A percentile compares a stretch with the other conserved stretches of the same genome.
Conservation (phyloP, 2,113 vertebrate genomes). For the Anarhynchus alexandrinus region DNA sequence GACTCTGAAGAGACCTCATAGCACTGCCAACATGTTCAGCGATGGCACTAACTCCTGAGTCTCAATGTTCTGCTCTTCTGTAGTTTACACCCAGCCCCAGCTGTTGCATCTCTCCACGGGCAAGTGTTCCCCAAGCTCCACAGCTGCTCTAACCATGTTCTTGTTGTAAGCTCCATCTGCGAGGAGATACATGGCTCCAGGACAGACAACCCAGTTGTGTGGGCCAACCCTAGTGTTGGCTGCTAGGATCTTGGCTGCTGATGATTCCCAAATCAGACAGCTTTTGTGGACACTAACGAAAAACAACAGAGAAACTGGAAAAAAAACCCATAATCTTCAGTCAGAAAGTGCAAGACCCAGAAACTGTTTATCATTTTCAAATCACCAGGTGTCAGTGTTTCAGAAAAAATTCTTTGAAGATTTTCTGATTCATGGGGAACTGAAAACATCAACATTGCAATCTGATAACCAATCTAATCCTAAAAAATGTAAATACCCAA, state of each 20-base stretch:
- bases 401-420: background rate
- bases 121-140: background rate
- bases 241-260: background rate
- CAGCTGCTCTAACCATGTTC: background rate
- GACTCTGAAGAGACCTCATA: background rate
- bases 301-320: background rate
- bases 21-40: background rate
- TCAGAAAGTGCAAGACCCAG: background rate
- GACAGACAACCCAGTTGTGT: background rate
- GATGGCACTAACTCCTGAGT: background rate
- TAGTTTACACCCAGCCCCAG: background rate
- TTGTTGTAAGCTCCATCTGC: background rate
- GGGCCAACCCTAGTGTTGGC: background rate
- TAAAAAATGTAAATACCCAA: background rate
- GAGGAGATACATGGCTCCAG: background rate
- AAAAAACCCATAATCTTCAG: background rate
- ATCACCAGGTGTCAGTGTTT: background rate
- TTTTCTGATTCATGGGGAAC: background rate
- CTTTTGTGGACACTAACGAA: background rate
- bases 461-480: background rate
- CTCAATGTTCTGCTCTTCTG: background rate
- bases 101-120: background rate
- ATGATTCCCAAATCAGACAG: background rate
- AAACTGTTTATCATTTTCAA: background rate
- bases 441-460: background rate